Percentiles rank a stretch among this genome's conserved stretches.
phyloP scores from a whole-genome alignment of 2,888 invertebrate species.

The Perithous albicinctus region DNA sequence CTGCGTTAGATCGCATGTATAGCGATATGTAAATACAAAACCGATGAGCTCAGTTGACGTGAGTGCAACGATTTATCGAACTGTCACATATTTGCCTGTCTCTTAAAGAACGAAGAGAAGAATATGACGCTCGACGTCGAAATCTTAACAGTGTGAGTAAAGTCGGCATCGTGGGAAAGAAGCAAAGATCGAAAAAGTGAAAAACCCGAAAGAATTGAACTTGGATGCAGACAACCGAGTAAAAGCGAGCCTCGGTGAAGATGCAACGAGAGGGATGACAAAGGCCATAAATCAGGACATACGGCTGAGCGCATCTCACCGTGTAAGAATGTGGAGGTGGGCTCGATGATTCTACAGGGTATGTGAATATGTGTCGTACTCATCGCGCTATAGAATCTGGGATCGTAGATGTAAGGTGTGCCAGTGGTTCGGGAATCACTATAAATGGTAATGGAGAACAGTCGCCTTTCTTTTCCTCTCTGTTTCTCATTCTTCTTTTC shows the following conservation, averaged over 20 bases:
- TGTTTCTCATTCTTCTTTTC: constrained; percentile 51
- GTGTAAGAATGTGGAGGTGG: constrained; percentile 60
- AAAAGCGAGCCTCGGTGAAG: constrained; percentile 44
- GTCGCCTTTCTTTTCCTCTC: constrained; percentile 65
- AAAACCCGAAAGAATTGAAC: constrained; percentile 41
- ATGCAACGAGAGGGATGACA: constrained; percentile 71
- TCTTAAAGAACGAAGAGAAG: not conserved
- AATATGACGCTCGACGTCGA: constrained; percentile 9
- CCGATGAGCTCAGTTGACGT: not conserved
- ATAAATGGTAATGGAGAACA: constrained; percentile 84
- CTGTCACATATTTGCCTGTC: constrained; percentile 50
- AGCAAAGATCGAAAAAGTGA: constrained; percentile 45
- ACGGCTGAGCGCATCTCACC: constrained; percentile 48
- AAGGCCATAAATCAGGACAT: constrained; percentile 76
- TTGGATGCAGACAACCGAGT: constrained; percentile 29
- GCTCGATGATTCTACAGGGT: constrained; percentile 70
- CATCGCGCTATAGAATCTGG: constrained; percentile 17
- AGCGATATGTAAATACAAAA: not conserved
- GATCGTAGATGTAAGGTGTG: constrained; percentile 66
- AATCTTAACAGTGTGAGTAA: constrained; percentile 20
- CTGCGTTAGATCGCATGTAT: not conserved
- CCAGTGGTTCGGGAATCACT: constrained; percentile 82
- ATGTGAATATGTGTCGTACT: constrained; percentile 63
- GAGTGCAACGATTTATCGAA: constrained; percentile 31
- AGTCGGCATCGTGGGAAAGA: constrained; percentile 30